Evolutionary conservation across 2,113 vertebrate genomes (phyloP).

Genomic region (Macquaria ambigua): DNA sequence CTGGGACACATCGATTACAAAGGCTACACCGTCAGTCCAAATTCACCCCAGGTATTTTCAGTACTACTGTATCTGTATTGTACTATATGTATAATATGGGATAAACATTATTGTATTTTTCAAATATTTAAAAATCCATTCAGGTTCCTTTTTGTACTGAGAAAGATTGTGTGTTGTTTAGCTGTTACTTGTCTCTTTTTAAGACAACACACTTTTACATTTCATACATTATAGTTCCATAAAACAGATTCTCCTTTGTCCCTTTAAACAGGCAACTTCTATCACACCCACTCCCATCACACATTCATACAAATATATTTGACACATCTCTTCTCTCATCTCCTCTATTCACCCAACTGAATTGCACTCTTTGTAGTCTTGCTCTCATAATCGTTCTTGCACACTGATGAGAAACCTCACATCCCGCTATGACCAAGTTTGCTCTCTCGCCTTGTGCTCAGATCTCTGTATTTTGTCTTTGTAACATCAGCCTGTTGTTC

Average conservation of each 20-base stretch:
- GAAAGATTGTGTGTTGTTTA: not conserved
- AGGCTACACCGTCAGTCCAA: constrained; percentile 82
- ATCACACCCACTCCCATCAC: no score
- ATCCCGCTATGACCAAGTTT: not conserved
- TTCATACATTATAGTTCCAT: not conserved
- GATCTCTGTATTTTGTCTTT: not conserved
- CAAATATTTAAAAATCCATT: not conserved
- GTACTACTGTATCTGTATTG: not conserved
- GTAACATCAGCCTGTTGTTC: not conserved
- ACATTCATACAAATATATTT: not conserved
- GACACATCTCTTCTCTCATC: not conserved
- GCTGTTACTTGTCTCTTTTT: not conserved
- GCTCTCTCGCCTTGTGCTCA: not conserved
- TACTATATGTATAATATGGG: not conserved
- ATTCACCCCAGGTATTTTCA: constrained; percentile 79
- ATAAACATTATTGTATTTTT: not conserved
- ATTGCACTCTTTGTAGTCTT: not conserved
- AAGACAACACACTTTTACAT: not conserved
- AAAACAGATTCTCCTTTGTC: not conserved
- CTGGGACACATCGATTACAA: constrained; percentile 87
- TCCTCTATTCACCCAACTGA: not conserved
- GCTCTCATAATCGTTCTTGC: not conserved
- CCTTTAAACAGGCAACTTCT: not conserved
- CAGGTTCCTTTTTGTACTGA: not conserved
- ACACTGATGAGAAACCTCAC: constrained; percentile 24